These are phyloP conservation scores for Scaptomyza montana DNA, from an alignment of 1,140 invertebrate species.

Conservation along the genomic window DNA sequence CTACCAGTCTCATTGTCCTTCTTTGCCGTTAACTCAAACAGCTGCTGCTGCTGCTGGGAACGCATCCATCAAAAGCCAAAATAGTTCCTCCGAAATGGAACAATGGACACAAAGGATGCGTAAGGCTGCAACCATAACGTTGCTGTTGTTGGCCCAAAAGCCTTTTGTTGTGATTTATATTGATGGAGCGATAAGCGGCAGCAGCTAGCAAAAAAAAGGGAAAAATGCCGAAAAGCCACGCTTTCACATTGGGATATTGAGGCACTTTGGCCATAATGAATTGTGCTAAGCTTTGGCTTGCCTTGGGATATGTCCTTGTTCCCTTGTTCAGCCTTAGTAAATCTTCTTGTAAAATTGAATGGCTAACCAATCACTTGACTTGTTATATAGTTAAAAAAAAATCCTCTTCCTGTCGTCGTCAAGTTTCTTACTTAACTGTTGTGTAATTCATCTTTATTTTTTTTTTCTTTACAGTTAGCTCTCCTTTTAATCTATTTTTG, in stretches of 20 bases:
- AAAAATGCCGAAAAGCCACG: background rate
- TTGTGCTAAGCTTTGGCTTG: constrained; percentile 4
- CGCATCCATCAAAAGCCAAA: constrained; percentile 67
- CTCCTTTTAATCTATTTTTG: constrained; percentile 24
- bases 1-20: constrained; percentile 13
- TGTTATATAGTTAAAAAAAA: background rate
- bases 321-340: background rate
- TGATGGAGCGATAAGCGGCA: constrained; percentile 57
- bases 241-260: constrained; percentile 29
- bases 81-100: constrained; percentile 36
- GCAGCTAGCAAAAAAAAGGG: background rate
- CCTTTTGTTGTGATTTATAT: constrained; percentile 77
- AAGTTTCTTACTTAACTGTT: background rate
- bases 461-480: too few relatives aligned
- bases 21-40: constrained; percentile 20
- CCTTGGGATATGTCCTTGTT: background rate
- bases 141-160: constrained; percentile 30
- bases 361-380: background rate
- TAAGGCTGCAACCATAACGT: constrained; percentile 8
- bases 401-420: too few relatives aligned
- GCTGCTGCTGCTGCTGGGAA: constrained; percentile 17
- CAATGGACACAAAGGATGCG: constrained; percentile 46
- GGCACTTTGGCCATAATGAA: constrained; percentile 50
- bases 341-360: background rate
- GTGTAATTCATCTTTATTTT: background rate